Percentiles rank a stretch among this genome's conserved stretches.
These are phyloP conservation scores for Siphlonurus alternatus DNA, from an alignment of 2,888 invertebrate genomes.

Conservation along the genomic window DNA sequence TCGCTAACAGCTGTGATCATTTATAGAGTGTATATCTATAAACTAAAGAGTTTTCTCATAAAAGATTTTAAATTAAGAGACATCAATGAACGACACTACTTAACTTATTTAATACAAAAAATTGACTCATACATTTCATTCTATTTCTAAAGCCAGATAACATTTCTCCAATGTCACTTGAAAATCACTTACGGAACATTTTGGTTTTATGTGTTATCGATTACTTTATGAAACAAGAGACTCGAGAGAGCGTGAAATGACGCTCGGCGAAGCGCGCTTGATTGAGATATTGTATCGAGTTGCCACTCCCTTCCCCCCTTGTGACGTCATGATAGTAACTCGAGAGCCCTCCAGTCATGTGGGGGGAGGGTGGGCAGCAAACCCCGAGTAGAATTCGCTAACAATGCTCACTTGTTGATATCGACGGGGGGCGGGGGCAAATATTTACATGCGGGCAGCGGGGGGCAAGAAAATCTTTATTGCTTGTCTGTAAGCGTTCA, in stretches of 20 bases:
- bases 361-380: too few species aligned
- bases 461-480: too few species aligned
- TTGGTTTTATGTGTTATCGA: neutral
- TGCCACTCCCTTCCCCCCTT: neutral
- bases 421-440: neutral
- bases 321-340: neutral
- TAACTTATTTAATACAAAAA: too few species aligned
- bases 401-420: neutral
- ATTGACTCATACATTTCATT: too few species aligned
- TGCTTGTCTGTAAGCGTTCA: too few species aligned
- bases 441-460: neutral
- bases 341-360: neutral
- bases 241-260: neutral
- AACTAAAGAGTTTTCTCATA: too few species aligned
- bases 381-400: too few species aligned
- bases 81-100: too few species aligned
- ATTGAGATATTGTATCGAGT: neutral
- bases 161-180: neutral
- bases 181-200: neutral
- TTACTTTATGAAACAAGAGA: neutral
- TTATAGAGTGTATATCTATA: too few species aligned
- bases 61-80: too few species aligned
- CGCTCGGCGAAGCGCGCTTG: neutral
- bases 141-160: too few species aligned
- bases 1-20: too few species aligned